Percentiles rank a stretch among this genome's conserved stretches.
Evolutionary conservation across 2,888 invertebrate genomes (phyloP).

Genomic region (Bellardia pandia): DNA sequence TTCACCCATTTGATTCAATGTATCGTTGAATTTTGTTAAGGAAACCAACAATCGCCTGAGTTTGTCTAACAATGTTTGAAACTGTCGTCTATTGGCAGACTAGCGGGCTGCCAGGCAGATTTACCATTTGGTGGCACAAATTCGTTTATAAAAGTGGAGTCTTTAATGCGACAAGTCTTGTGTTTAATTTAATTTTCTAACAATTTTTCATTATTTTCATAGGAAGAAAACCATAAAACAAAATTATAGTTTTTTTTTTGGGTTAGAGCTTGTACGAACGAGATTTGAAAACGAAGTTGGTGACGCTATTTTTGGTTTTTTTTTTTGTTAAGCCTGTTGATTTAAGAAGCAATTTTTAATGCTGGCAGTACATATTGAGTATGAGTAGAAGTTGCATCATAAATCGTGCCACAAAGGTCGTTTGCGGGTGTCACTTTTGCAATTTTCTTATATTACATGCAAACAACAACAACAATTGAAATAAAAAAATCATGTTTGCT

Average conservation of each 20-base stretch:
- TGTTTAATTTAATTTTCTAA: constrained; percentile 68
- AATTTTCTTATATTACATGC: constrained; percentile 73
- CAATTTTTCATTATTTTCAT: constrained; percentile 53
- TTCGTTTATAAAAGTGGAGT: constrained; percentile 5
- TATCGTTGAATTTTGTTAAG: background rate
- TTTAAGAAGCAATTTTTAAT: constrained; percentile 47
- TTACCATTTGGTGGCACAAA: constrained; percentile 17
- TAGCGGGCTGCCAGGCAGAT: constrained; percentile 26
- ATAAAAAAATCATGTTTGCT: constrained; percentile 66
- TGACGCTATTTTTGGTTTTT: constrained; percentile 44
- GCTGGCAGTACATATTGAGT: constrained; percentile 39
- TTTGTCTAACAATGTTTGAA: constrained; percentile 37
- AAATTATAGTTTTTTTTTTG: constrained; percentile 39
- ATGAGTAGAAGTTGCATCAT: constrained; percentile 79
- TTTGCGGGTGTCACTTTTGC: constrained; percentile 80
- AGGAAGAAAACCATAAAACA: constrained; percentile 41
- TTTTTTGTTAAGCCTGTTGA: constrained; percentile 13
- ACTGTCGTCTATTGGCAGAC: constrained; percentile 59
- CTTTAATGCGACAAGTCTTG: constrained; percentile 66
- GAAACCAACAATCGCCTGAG: constrained; percentile 12
- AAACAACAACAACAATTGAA: constrained; percentile 27
- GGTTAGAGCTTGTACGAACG: background rate
- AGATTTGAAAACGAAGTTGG: constrained; percentile 51
- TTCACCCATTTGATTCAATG: constrained; percentile 48
- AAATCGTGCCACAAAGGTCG: constrained; percentile 84